These are phyloP conservation scores for mouse (Mus musculus) DNA, from an alignment of 2,113 vertebrate genomes.

Conservation along the genomic window GRCm39 chr5:26112001-26112500, in stretches of 20 bases:
- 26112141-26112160: accelerated
- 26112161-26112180: neutral
- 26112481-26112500: neutral
- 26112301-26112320: no score
- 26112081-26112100: neutral
- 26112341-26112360: neutral
- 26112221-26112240: neutral
- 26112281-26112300: neutral
- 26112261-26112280: neutral
- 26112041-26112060: neutral
- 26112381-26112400: neutral
- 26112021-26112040: neutral
- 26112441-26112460: neutral
- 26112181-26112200: neutral
- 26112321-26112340: no score
- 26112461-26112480: neutral
- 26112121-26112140: neutral
- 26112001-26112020: neutral
- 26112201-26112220: no score
- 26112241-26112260: neutral
- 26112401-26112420: neutral
- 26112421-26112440: neutral
- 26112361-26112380: neutral
- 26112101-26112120: neutral
- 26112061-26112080: accelerated